These are phyloP conservation scores for Halichoerus grypus DNA, from an alignment of 2,113 vertebrate genomes.

Conservation along the genomic window DNA sequence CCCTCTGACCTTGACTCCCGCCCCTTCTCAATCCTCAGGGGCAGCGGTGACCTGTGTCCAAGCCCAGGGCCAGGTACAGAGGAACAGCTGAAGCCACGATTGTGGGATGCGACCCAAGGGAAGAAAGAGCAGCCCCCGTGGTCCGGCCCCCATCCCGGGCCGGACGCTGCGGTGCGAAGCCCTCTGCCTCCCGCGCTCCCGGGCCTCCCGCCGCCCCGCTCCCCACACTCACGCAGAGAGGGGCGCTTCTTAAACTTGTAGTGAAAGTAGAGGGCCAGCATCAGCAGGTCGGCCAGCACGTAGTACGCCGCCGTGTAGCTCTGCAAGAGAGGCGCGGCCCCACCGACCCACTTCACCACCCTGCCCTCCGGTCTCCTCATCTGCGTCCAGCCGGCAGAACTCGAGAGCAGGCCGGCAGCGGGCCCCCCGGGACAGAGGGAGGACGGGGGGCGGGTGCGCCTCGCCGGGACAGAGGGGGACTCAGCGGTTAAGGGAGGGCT, in stretches of 20 bases:
- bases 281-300: conserved; percentile 92
- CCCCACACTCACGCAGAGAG: conserved; percentile 78
- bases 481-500: neutral
- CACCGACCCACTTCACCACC: neutral
- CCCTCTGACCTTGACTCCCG: neutral
- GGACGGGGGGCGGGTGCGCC: fast-evolving
- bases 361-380: neutral
- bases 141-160: too few relatives aligned
- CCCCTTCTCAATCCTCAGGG: neutral
- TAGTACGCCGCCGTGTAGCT: conserved; percentile 97
- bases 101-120: neutral
- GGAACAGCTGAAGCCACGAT: neutral
- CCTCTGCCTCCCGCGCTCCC: neutral
- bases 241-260: conserved; percentile 90
- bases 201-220: too few relatives aligned
- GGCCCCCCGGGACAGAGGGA: neutral
- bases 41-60: neutral
- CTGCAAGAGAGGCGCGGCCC: conserved; percentile 81
- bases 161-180: neutral
- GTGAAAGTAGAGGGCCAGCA: conserved; percentile 92
- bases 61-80: neutral
- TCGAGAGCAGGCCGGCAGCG: neutral
- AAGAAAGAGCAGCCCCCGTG: too few relatives aligned
- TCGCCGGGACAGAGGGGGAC: fast-evolving
- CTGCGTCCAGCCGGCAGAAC: neutral